phyloP scores from a whole-genome alignment of 2,888 invertebrate species.

The Geotrupes spiniger region DNA sequence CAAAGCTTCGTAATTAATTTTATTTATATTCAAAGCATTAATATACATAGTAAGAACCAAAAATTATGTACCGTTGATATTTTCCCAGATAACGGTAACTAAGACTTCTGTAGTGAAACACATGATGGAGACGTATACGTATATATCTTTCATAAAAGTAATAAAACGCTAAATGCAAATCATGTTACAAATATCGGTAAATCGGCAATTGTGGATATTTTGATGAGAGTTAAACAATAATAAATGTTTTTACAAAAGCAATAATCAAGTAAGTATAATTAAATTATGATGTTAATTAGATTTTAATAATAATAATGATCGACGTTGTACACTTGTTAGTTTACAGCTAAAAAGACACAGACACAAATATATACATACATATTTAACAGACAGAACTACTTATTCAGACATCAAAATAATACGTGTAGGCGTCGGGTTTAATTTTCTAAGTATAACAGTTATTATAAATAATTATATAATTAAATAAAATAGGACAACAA shows the following conservation, averaged over 20 bases:
- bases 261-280: background rate
- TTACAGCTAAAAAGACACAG: too few relatives aligned
- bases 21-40: constrained; percentile 50
- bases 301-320: background rate
- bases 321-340: too few relatives aligned
- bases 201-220: background rate
- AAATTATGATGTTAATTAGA: background rate
- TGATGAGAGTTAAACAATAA: background rate
- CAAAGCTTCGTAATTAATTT: constrained; percentile 9
- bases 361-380: too few relatives aligned
- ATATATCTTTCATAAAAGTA: constrained; percentile 10
- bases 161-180: constrained; percentile 12
- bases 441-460: too few relatives aligned
- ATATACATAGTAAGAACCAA: constrained; percentile 15
- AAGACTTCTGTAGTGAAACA: constrained; percentile 10
- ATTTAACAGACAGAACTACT: background rate
- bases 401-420: background rate
- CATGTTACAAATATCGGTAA: constrained; percentile 1
- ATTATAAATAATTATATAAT: too few relatives aligned
- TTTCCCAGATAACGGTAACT: constrained; percentile 11
- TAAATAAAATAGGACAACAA: too few relatives aligned
- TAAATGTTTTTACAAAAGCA: background rate
- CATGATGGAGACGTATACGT: constrained; percentile 5
- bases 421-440: too few relatives aligned
- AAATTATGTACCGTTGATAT: constrained; percentile 20